A percentile compares a stretch with the other conserved stretches of the same genome.
phyloP scores from a whole-genome alignment of 2,113 vertebrate genomes.

The Drymodes brunneopygia region DNA sequence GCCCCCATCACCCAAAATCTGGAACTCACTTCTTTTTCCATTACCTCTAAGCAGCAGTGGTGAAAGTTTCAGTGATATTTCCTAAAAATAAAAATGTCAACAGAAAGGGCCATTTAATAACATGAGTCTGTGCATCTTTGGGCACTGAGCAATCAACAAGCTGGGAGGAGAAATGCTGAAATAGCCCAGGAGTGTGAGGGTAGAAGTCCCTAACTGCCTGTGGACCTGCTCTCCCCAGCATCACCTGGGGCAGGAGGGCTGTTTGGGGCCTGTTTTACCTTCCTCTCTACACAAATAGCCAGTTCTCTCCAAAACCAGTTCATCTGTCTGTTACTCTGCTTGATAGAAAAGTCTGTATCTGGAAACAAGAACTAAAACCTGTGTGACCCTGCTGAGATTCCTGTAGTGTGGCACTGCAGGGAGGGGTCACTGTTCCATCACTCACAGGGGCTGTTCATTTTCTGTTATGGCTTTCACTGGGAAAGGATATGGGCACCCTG shows the following conservation, averaged over 20 bases:
- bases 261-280: not conserved
- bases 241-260: not conserved
- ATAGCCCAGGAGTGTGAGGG: not conserved
- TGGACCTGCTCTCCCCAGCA: not conserved
- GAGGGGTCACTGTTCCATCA: not conserved
- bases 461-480: not conserved
- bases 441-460: not conserved
- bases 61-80: not conserved
- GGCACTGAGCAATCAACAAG: not conserved
- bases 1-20: not conserved
- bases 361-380: not conserved
- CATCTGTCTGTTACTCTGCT: not conserved
- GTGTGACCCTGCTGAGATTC: not conserved
- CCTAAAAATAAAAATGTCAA: not conserved
- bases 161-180: not conserved
- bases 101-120: not conserved
- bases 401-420: not conserved
- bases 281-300: not conserved
- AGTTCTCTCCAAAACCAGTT: not conserved
- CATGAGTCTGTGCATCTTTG: not conserved
- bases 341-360: not conserved
- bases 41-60: not conserved
- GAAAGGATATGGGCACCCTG: not conserved
- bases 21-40: not conserved
- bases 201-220: not conserved